These are phyloP conservation scores for Struthio camelus DNA, from an alignment of 2,113 vertebrate species.

Conservation along the genomic window DNA sequence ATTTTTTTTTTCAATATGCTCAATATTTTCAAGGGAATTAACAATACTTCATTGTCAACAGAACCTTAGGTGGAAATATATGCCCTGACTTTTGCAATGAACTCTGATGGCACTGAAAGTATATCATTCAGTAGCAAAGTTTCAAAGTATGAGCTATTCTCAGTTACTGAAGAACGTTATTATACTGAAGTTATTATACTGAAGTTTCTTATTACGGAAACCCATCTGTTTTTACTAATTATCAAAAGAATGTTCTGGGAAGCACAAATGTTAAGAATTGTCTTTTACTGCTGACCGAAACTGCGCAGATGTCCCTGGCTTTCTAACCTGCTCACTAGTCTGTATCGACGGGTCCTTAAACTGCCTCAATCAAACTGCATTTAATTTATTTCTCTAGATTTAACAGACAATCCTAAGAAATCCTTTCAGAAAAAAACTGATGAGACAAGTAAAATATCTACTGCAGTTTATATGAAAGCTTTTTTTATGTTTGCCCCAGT, in stretches of 20 bases:
- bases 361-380: not conserved
- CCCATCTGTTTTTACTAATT: not conserved
- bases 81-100: not conserved
- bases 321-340: not conserved
- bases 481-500: not conserved
- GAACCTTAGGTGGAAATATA: not conserved
- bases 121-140: not conserved
- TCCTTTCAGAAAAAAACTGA: not conserved
- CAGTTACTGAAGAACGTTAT: not conserved
- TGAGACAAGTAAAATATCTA: not conserved
- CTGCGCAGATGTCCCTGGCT: not conserved
- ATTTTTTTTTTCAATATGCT: not conserved
- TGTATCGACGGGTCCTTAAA: conserved; percentile 1
- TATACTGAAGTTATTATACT: no score
- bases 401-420: not conserved
- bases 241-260: not conserved
- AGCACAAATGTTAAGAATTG: not conserved
- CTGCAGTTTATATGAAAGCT: not conserved
- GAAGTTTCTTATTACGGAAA: not conserved
- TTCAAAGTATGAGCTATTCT: not conserved
- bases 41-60: not conserved
- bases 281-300: not conserved
- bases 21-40: not conserved
- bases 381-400: conserved; percentile 1
- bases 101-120: not conserved